Evolutionary conservation across 2,113 vertebrate genomes (phyloP).

Genomic region (Chamaea fasciata): DNA sequence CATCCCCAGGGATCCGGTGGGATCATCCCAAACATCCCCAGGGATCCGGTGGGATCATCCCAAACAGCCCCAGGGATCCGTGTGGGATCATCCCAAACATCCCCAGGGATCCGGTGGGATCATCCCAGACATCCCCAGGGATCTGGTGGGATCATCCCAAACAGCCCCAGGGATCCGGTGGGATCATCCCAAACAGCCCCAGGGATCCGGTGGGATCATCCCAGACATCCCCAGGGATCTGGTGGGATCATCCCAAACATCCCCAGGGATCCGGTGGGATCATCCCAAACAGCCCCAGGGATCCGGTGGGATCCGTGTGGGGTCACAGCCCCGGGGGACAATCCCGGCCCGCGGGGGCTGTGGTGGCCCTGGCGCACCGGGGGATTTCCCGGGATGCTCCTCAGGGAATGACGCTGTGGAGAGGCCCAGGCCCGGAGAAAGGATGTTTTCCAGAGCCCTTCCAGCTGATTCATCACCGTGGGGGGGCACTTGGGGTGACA

Average conservation of each 20-base stretch:
- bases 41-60: neutral
- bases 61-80: neutral
- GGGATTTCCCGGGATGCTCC: neutral
- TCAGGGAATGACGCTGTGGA: fast-evolving
- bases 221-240: neutral
- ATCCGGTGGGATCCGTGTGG: too few relatives aligned
- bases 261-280: too few relatives aligned
- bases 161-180: too few relatives aligned
- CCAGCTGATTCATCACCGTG: fast-evolving
- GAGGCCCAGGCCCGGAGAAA: neutral
- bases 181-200: too few relatives aligned
- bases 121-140: too few relatives aligned
- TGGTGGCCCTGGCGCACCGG: too few relatives aligned
- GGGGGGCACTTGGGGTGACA: too few relatives aligned
- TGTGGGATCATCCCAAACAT: neutral
- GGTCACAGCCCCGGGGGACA: neutral
- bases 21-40: neutral
- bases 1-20: neutral
- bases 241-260: neutral
- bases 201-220: too few relatives aligned
- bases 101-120: neutral
- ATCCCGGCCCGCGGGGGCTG: neutral
- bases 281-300: too few relatives aligned
- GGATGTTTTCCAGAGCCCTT: neutral
- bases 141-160: neutral